These are phyloP conservation scores for Arvicanthis niloticus DNA, from an alignment of 2,113 vertebrate species.

Conservation along the genomic window DNA sequence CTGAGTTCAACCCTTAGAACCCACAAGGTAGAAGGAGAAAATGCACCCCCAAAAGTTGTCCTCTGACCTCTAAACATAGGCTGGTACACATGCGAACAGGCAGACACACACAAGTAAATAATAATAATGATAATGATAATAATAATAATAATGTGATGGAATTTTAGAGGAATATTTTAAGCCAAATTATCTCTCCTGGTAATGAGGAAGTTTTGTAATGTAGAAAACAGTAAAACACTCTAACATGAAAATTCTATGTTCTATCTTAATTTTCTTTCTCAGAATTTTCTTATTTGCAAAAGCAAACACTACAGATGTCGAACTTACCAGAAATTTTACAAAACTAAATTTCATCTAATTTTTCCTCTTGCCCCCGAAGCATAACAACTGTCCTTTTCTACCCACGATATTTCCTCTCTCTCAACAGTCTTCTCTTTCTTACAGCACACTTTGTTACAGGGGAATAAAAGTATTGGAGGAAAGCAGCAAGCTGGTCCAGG, in stretches of 20 bases:
- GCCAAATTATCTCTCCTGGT: not conserved
- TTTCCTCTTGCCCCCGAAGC: constrained; percentile 16
- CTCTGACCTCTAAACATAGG: not conserved
- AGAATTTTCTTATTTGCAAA: not conserved
- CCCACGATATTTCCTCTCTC: not conserved
- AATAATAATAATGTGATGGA: not conserved
- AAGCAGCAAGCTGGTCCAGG: not conserved
- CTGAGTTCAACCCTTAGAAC: not conserved
- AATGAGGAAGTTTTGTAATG: not conserved
- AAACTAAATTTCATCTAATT: constrained; percentile 36
- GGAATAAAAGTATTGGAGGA: not conserved
- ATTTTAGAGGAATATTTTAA: not conserved
- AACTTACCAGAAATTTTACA: constrained; percentile 5
- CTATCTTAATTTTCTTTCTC: not conserved
- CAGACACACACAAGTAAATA: not conserved
- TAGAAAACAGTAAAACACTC: not conserved
- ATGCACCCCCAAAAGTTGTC: not conserved
- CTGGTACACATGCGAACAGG: not conserved
- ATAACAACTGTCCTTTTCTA: not conserved
- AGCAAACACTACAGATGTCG: not conserved
- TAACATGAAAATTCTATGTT: not conserved
- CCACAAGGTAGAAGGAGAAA: not conserved
- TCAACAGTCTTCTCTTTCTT: not conserved
- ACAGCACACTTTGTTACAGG: not conserved
- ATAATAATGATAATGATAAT: not conserved